Conservation (phyloP, 1,140 invertebrate genomes). For the Steinernema khuongi region DNA sequence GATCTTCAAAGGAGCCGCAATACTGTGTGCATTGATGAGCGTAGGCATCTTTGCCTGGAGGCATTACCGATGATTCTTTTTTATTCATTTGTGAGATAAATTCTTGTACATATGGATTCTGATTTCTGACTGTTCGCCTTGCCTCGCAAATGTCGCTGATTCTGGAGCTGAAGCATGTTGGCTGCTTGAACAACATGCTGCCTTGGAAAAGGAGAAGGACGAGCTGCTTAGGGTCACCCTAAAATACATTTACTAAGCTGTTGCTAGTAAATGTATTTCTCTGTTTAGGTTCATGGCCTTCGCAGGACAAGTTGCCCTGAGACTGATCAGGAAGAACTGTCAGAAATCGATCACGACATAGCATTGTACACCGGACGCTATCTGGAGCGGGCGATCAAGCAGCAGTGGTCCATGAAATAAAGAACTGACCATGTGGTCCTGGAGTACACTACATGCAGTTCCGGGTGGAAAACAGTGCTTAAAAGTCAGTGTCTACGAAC, state of each 20-base stretch:
- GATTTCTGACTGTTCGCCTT: no score
- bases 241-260: not conserved
- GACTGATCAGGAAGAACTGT: slow-evolving; percentile 11
- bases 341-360: slow-evolving; percentile 24
- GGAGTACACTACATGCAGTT: no score
- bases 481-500: no score
- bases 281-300: slow-evolving; percentile 27
- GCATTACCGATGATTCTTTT: not conserved
- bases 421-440: no score
- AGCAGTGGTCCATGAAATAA: slow-evolving; percentile 20
- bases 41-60: not conserved
- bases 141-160: no score
- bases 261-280: not conserved
- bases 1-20: not conserved
- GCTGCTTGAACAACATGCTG: no score
- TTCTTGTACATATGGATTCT: not conserved
- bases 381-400: slow-evolving; percentile 25
- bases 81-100: not conserved
- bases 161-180: no score
- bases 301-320: slow-evolving; percentile 23
- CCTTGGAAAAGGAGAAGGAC: no score
- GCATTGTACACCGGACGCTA: slow-evolving; percentile 26
- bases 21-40: not conserved
- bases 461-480: no score
- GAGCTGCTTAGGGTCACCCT: no score